These are phyloP conservation scores for Apeira syringaria DNA, from an alignment of 2,888 invertebrate genomes.

Conservation along the genomic window DNA sequence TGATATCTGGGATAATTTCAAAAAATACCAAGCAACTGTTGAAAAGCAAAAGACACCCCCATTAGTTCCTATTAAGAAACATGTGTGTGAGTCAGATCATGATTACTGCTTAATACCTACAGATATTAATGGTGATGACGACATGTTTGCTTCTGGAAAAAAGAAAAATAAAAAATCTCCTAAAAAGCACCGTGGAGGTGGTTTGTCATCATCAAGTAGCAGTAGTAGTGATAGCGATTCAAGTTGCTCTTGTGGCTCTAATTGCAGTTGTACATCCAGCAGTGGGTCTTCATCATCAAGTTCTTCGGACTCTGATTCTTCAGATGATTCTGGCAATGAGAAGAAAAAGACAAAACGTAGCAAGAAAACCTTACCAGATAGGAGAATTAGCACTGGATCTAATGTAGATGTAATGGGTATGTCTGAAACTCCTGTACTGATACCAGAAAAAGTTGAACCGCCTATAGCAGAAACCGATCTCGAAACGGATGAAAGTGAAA, in stretches of 20 bases:
- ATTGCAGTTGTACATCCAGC: constrained; percentile 91
- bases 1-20: constrained; percentile 91
- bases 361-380: constrained; percentile 60
- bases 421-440: constrained; percentile 72
- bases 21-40: constrained; percentile 88
- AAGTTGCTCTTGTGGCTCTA: constrained; percentile 92
- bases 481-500: constrained; percentile 93
- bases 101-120: constrained; percentile 87
- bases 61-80: constrained; percentile 75
- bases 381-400: constrained; percentile 74
- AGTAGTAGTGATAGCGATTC: constrained; percentile 90
- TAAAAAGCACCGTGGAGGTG: constrained; percentile 73
- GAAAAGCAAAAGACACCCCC: constrained; percentile 82
- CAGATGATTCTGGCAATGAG: constrained; percentile 65
- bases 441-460: constrained; percentile 81
- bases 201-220: constrained; percentile 87
- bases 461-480: constrained; percentile 91
- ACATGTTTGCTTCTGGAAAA: constrained; percentile 61
- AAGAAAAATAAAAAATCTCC: constrained; percentile 78
- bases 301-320: constrained; percentile 76
- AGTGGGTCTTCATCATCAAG: constrained; percentile 88
- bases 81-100: constrained; percentile 87
- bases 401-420: constrained; percentile 80
- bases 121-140: constrained; percentile 73
- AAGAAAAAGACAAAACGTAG: constrained; percentile 71